Conservation (phyloP, 2,113 vertebrate genomes). For the Apteryx mantelli region DNA sequence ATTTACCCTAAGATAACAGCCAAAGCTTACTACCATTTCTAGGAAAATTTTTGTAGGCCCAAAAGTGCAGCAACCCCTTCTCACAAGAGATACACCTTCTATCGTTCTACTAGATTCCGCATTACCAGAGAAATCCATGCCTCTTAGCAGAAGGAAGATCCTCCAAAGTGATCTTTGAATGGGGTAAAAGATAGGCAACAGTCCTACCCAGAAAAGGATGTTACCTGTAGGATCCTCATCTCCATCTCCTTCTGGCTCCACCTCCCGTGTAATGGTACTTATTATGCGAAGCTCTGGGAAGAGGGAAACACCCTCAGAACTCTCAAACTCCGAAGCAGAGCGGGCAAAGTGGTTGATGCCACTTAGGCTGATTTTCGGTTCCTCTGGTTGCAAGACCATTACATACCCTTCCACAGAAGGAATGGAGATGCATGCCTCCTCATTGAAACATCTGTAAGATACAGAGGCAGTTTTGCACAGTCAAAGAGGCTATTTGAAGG, state of each 20-base stretch:
- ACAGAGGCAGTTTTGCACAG: background rate
- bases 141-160: background rate
- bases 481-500: background rate
- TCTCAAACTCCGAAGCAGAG: slow-evolving; percentile 93
- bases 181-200: background rate
- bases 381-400: slow-evolving; percentile 96
- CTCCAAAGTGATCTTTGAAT: fast-evolving
- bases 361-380: slow-evolving; percentile 96
- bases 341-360: slow-evolving; percentile 97
- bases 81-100: background rate
- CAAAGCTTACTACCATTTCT: background rate
- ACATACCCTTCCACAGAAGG: slow-evolving; percentile 90
- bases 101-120: background rate
- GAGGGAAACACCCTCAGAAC: slow-evolving; percentile 87
- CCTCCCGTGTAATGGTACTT: slow-evolving; percentile 95
- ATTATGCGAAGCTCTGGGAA: slow-evolving; percentile 96
- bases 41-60: background rate
- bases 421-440: slow-evolving; percentile 86
- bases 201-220: fast-evolving
- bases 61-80: background rate
- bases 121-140: fast-evolving
- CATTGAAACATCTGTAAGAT: slow-evolving; percentile 85
- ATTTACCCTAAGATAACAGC: background rate
- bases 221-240: slow-evolving; percentile 93
- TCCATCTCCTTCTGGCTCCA: slow-evolving; percentile 87